Percentiles rank a stretch among this genome's conserved stretches.
These are phyloP conservation scores for Rhopalosiphum maidis DNA, from an alignment of 1,140 invertebrate genomes.

Conservation along the genomic window DNA sequence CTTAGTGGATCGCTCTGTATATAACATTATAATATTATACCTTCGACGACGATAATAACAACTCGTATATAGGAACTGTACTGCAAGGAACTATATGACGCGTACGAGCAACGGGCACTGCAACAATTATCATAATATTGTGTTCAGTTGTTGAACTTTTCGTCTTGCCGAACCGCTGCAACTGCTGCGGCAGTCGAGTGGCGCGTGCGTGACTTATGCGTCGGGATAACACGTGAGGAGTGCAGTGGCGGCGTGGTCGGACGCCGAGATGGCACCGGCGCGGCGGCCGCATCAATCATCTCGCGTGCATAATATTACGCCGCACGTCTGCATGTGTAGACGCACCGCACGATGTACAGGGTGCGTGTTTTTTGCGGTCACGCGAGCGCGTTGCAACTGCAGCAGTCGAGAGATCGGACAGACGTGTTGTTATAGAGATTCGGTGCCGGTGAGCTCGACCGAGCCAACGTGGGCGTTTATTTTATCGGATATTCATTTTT, in stretches of 20 bases:
- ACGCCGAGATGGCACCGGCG: neutral
- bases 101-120: neutral
- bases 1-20: neutral
- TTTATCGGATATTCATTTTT: too few relatives aligned
- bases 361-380: neutral
- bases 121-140: neutral
- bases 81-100: too few relatives aligned
- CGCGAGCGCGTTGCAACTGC: neutral
- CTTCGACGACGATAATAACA: neutral
- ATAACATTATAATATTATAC: neutral
- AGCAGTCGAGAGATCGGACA: neutral
- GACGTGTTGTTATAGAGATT: neutral
- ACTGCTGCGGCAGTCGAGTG: neutral
- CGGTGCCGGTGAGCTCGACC: too few relatives aligned
- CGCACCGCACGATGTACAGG: neutral
- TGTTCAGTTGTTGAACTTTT: conserved; percentile 7
- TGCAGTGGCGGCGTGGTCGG: neutral
- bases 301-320: neutral
- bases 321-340: too few relatives aligned
- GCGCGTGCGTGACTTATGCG: neutral
- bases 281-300: neutral
- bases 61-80: neutral
- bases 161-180: neutral
- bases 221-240: neutral
- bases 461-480: too few relatives aligned